Base-by-base conservation (phyloP, 2,888 invertebrate genomes). In the Strigamia transsilvanica region DNA sequence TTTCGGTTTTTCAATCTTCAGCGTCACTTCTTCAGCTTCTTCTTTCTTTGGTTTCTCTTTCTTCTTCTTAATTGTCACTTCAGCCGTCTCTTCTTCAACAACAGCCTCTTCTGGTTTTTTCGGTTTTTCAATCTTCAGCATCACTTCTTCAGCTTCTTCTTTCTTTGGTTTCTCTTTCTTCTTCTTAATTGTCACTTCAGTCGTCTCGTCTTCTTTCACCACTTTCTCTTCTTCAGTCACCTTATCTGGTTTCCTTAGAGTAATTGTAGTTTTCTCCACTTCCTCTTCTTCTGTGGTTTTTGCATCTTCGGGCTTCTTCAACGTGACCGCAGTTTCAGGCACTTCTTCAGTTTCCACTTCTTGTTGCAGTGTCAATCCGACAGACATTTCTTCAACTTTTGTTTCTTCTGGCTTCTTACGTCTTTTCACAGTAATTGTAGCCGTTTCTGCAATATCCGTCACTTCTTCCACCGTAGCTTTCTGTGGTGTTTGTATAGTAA, bases 341-440 rank as follows among this genome's bases (percentile, higher is more conserved):
- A 41, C 80, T 46, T 80, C 80, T 80, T 80, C 80, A 6, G 34
- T 21, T 18, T 41, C 42, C 13, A 46, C 15, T 80, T 84, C 84
- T 42, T 82, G 81, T 66, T 82, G 83, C 27, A 84, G 13, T 12
- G 82, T 84, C n/a, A 83, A 21, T 4, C 27, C 34, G 21, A 77
- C 46, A 78, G 83, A 83, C 15, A 80, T 80, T 77, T 79, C 77
- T 18, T 73, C 81, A 0, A 93, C 93, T 21, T 66, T 46, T 83
- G 93, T 91, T 89, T 94, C 94, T 82, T 92, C 92, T 3, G 21
- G 93, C 91, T 73, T 18, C 13, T 42, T 84, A 82, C 2, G n/a
- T 51, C 46, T 46, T 46, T n/a, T 46, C 15, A 46, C n/a, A 2
- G 13, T 79, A 27, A 34, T 32, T 3, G 21, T 38, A 79, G 38